Base-by-base conservation (phyloP, 2,113 vertebrate genomes). In the Recurvirostra avosetta region DNA sequence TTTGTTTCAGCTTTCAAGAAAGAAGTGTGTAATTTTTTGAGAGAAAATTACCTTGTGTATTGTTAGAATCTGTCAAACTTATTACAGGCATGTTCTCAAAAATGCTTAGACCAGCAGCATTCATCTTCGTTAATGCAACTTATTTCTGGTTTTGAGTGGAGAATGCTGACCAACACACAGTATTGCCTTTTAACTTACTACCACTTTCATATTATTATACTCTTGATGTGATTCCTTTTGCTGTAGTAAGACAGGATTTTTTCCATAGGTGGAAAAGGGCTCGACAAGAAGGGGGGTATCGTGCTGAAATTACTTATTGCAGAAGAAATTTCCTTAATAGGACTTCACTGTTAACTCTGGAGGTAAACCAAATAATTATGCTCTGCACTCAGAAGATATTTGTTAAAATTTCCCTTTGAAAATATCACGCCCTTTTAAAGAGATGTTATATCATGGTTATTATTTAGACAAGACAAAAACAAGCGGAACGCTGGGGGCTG, bases 301-400 rank as follows among this genome's bases (percentile, higher is more conserved):
- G 98, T 95, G 94, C 98, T 72, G 99, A 99, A 97, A 98, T 98
- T 94, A 95, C 96, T 11, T 99, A 98, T 0, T 99, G 99, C 88
- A 98, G 98, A 95, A 99, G 98, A 78, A 98, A 99, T 97, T 99
- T 99, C 89, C 98, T 99, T 38, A 99, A 98, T 47, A 98, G 99
- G 58, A 99, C 99, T 4, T 98, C 99, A 50, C 98, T 99, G 21
- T 96, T 99, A 75, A 99, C 99, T 56, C 98, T 99, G 63, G 99
- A 99, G 99, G 99, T 99, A 88, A 85, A 7, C 19, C 4, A 9
- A 74, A 21, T 41, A 34, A 43, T 62, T 82, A n/a, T 12, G 15
- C 22, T 86, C 22, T 63, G 29, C 13, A n/a, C 12, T 63, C 15
- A 4, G 12, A 77, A 66, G 14, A 38, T 80, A 34, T 32, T 32